Conservation (phyloP, 2,113 vertebrate species). For the Connochaetes taurinus region DNA sequence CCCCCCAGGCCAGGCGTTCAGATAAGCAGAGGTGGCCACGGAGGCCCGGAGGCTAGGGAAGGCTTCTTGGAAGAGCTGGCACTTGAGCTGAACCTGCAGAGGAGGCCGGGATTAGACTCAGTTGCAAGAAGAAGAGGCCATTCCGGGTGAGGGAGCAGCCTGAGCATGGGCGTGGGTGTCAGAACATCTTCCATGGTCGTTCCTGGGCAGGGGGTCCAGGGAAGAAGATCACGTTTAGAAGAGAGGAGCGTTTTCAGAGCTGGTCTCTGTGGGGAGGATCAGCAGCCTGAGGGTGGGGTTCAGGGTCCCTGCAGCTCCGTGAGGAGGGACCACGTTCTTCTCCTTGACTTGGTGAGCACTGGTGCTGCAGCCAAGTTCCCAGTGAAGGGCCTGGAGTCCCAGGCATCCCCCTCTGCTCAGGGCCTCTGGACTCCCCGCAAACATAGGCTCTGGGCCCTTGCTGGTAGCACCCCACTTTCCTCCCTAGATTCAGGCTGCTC, state of each 20-base stretch:
- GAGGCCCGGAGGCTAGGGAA: neutral
- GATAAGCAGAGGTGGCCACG: neutral
- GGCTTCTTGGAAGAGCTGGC: neutral
- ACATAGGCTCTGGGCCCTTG: neutral
- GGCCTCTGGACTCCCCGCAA: neutral
- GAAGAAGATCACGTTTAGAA: neutral
- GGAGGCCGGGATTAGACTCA: no score
- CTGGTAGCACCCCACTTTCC: rapidly evolving
- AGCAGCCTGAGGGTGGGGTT: neutral
- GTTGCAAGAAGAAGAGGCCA: neutral
- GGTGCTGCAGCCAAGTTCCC: neutral
- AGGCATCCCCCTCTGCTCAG: neutral
- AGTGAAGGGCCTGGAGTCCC: neutral
- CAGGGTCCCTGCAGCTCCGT: neutral
- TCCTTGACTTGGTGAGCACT: neutral
- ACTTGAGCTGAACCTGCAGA: neutral
- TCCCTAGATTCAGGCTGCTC: neutral
- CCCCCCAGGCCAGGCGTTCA: neutral
- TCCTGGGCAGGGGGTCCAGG: neutral
- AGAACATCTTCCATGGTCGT: neutral
- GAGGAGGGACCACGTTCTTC: rapidly evolving
- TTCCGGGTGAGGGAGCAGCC: neutral
- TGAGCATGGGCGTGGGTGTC: no score
- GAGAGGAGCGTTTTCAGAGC: neutral
- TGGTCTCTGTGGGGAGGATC: neutral